Evolutionary conservation across 37 sponge, comb jelly and placozoan genomes (phyloP).

Genomic region (Bolinopsis microptera): DNA sequence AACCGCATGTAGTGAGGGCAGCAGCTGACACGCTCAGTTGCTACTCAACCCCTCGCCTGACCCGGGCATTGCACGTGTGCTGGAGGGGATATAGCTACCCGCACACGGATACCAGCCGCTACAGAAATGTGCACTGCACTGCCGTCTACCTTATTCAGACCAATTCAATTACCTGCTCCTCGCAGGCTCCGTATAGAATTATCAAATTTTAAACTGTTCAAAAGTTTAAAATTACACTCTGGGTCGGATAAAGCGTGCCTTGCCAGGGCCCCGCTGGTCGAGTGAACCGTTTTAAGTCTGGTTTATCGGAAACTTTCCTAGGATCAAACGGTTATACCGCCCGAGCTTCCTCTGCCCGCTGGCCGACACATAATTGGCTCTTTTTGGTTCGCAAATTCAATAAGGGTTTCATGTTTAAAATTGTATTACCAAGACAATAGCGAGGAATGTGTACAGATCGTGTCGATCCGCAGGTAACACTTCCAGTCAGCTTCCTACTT

Average conservation of each 20-base stretch:
- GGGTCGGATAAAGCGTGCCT: background rate
- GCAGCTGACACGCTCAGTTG: background rate
- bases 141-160: background rate
- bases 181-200: background rate
- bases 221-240: background rate
- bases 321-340: conserved; percentile 9
- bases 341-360: background rate
- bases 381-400: background rate
- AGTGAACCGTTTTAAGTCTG: background rate
- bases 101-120: background rate
- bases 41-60: background rate
- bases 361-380: background rate
- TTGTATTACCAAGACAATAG: background rate
- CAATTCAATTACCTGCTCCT: background rate
- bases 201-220: background rate
- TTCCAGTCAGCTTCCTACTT: background rate
- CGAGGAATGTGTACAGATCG: background rate
- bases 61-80: background rate
- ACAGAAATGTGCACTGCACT: background rate
- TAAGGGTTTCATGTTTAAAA: background rate
- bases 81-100: background rate
- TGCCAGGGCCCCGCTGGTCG: background rate
- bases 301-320: background rate
- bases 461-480: background rate
- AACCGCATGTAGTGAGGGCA: background rate